Evolutionary conservation across 2,113 vertebrate genomes (phyloP).

Genomic region (Hydrolagus affinis): DNA sequence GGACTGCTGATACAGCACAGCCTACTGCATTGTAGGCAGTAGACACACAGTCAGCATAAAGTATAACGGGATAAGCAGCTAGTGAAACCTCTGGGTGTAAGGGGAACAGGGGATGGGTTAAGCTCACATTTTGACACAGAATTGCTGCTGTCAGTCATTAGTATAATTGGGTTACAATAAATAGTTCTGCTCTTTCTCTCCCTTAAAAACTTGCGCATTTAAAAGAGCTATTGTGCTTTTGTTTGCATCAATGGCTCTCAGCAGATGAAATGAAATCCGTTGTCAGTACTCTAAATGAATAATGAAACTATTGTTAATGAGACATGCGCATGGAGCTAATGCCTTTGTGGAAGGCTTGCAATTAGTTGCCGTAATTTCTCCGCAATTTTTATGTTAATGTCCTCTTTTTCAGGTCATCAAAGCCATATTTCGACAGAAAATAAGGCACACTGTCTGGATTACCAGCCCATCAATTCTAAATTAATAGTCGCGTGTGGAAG

Average conservation of each 20-base stretch:
- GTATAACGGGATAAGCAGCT: constrained; percentile 39
- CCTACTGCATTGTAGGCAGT: constrained; percentile 43
- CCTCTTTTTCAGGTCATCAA: constrained; percentile 13
- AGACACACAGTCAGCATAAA: constrained; percentile 64
- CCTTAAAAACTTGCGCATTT: background rate
- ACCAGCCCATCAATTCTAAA: background rate
- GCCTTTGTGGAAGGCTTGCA: background rate
- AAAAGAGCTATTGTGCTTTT: background rate
- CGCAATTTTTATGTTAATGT: constrained; percentile 12
- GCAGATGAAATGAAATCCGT: constrained; percentile 17
- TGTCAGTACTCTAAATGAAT: constrained; percentile 8
- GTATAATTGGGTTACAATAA: constrained; percentile 2
- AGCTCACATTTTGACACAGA: background rate
- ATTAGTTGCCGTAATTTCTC: background rate
- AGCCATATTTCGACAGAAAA: background rate
- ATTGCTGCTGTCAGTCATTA: constrained; percentile 21
- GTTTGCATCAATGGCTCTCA: background rate
- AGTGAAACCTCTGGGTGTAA: constrained; percentile 34
- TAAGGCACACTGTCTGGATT: background rate
- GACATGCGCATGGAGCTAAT: background rate
- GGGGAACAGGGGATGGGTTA: background rate
- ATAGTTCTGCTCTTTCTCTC: background rate
- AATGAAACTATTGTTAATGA: constrained; percentile 14
- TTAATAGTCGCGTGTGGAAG: background rate
- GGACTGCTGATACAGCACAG: constrained; percentile 54